phyloP scores from a whole-genome alignment of 2,888 invertebrate species.

The Drosophila vallismaia region DNA sequence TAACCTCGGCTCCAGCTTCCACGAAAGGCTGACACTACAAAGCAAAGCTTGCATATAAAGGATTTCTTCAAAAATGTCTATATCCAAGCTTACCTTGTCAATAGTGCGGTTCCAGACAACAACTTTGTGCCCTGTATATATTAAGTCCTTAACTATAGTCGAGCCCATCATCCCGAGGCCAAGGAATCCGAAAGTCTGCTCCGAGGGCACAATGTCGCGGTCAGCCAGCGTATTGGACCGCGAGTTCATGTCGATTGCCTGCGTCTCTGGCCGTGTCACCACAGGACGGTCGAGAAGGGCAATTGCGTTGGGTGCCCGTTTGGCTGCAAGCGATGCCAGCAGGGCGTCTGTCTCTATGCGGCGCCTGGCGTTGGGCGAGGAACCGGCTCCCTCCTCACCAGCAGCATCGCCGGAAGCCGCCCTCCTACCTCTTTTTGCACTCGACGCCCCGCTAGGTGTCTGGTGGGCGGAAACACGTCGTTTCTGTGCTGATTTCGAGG shows the following conservation, averaged over 20 bases:
- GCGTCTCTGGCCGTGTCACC: constrained; percentile 87
- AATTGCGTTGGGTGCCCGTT: constrained; percentile 80
- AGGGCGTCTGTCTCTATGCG: constrained; percentile 74
- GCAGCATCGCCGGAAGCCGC: constrained; percentile 84
- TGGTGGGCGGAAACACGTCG: constrained; percentile 64
- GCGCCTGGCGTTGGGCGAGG: constrained; percentile 68
- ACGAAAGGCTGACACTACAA: constrained; percentile 90
- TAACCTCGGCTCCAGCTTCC: constrained; percentile 93
- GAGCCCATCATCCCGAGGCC: constrained; percentile 98
- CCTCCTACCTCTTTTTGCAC: constrained; percentile 83
- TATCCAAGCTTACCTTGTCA: constrained; percentile 86
- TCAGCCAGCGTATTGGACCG: constrained; percentile 91
- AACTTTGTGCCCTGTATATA: constrained; percentile 96
- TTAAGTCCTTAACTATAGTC: constrained; percentile 96
- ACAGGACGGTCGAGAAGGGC: constrained; percentile 83
- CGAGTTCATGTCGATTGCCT: constrained; percentile 90
- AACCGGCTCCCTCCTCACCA: constrained; percentile 62
- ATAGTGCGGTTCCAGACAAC: constrained; percentile 97
- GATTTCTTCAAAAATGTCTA: not conserved
- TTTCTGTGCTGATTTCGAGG: constrained; percentile 67
- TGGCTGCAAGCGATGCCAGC: constrained; percentile 47
- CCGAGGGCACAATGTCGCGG: constrained; percentile 93
- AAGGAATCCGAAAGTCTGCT: constrained; percentile 95
- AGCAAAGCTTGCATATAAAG: not conserved
- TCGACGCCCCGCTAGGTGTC: constrained; percentile 53